These are phyloP conservation scores for Ochropleura plecta DNA, from an alignment of 2,888 invertebrate genomes.

Conservation along the genomic window DNA sequence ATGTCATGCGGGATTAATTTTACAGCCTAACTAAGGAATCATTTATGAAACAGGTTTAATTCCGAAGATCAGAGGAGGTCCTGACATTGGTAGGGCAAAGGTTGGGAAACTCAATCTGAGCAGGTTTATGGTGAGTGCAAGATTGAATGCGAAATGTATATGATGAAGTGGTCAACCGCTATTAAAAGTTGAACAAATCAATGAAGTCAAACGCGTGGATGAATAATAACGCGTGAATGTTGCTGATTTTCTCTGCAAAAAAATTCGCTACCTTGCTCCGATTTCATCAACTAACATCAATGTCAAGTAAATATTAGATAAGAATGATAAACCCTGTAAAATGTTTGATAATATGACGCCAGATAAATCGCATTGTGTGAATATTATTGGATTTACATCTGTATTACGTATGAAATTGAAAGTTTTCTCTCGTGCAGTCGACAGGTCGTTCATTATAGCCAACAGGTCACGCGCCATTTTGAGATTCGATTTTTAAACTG, in stretches of 20 bases:
- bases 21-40: conserved; percentile 13
- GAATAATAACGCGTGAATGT: background rate
- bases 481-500: conserved; percentile 45
- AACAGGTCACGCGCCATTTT: conserved; percentile 51
- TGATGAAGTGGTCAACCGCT: background rate
- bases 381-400: conserved; percentile 18
- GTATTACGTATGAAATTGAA: conserved; percentile 39
- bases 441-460: conserved; percentile 20
- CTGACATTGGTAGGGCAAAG: background rate
- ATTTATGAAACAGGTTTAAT: background rate
- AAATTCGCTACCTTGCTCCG: conserved; percentile 42
- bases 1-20: conserved; percentile 36
- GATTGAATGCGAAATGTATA: background rate
- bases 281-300: conserved; percentile 58
- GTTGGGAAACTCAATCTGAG: background rate
- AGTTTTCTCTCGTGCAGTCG: conserved; percentile 43
- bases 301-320: conserved; percentile 60
- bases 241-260: conserved; percentile 15
- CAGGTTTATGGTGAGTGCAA: background rate
- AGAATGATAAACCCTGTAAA: conserved; percentile 54
- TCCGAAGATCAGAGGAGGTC: background rate
- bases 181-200: background rate
- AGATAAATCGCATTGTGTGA: conserved; percentile 56
- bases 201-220: background rate
- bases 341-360: conserved; percentile 47